A percentile compares a stretch with the other conserved stretches of the same genome.
phyloP scores from a whole-genome alignment of 2,113 vertebrate genomes.

The Gymnorhina tibicen region DNA sequence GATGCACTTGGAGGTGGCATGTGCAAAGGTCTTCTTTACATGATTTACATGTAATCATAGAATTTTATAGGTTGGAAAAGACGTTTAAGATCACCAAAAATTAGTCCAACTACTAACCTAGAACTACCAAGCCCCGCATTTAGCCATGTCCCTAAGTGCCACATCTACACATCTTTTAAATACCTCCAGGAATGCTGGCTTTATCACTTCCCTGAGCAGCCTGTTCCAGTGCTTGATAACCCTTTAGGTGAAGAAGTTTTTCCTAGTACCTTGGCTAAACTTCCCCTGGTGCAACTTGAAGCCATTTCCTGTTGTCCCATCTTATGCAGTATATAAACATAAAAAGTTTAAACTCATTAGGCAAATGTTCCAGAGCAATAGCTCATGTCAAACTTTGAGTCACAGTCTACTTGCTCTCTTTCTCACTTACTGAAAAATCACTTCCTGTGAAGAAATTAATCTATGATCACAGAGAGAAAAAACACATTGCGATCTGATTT shows the following conservation, averaged over 20 bases:
- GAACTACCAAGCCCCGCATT: not conserved
- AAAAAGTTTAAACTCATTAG: not conserved
- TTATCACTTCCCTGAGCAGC: not conserved
- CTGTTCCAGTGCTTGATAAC: not conserved
- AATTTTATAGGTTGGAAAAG: not conserved
- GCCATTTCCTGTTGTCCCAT: not conserved
- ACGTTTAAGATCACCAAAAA: too few relatives aligned
- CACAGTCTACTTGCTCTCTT: not conserved
- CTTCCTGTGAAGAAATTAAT: not conserved
- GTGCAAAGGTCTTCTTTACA: not conserved
- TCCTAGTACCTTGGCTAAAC: not conserved
- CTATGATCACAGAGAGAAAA: not conserved
- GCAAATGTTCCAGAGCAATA: not conserved
- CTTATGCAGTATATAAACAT: not conserved
- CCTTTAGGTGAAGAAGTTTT: not conserved
- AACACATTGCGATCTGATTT: not conserved
- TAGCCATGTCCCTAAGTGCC: not conserved
- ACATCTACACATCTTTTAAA: not conserved
- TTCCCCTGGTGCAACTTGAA: not conserved
- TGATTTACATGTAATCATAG: not conserved
- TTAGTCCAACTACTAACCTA: not conserved
- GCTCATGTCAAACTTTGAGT: not conserved
- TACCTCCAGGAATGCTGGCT: not conserved
- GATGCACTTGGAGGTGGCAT: rapidly evolving
- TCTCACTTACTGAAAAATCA: not conserved